A percentile compares a stretch with the other conserved stretches of the same genome.
Evolutionary conservation across 2,888 invertebrate species (phyloP).

Genomic region (Eucriotettix oculatus): DNA sequence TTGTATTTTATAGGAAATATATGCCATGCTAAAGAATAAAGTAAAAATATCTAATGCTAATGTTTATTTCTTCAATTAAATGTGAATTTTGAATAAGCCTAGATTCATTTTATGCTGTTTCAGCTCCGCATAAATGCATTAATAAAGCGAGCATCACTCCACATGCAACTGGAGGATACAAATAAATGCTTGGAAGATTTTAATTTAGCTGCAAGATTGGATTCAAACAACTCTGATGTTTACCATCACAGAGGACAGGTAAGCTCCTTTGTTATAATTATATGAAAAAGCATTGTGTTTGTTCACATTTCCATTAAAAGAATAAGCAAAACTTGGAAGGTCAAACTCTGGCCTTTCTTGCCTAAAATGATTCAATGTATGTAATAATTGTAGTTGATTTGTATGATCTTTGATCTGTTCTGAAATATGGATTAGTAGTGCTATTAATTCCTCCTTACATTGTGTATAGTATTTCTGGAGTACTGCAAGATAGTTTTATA

Average conservation of each 20-base stretch:
- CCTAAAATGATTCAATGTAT: too few species aligned
- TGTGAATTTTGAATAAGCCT: constrained; percentile 14
- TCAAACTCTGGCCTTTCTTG: too few species aligned
- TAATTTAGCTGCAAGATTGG: constrained; percentile 53
- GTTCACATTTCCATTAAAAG: too few species aligned
- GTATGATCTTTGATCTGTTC: too few species aligned
- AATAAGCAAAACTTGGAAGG: too few species aligned
- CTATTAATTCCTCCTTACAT: too few species aligned
- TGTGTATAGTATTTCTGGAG: too few species aligned
- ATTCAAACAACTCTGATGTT: constrained; percentile 70
- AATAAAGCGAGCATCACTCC: constrained; percentile 72
- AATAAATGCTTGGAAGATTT: constrained; percentile 66
- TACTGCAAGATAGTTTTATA: too few species aligned
- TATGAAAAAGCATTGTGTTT: too few species aligned
- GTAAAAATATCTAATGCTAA: too few species aligned
- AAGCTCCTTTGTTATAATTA: neutral
- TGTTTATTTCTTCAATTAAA: constrained; percentile 6
- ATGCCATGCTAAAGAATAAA: neutral
- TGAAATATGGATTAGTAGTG: too few species aligned
- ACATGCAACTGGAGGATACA: constrained; percentile 60
- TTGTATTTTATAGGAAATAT: neutral
- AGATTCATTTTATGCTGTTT: constrained; percentile 5
- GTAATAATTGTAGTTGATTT: too few species aligned
- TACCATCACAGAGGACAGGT: constrained; percentile 81
- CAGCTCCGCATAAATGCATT: constrained; percentile 62